Evolutionary conservation across 2,888 invertebrate genomes (phyloP).

Genomic region (Holacanthella duospinosa): DNA sequence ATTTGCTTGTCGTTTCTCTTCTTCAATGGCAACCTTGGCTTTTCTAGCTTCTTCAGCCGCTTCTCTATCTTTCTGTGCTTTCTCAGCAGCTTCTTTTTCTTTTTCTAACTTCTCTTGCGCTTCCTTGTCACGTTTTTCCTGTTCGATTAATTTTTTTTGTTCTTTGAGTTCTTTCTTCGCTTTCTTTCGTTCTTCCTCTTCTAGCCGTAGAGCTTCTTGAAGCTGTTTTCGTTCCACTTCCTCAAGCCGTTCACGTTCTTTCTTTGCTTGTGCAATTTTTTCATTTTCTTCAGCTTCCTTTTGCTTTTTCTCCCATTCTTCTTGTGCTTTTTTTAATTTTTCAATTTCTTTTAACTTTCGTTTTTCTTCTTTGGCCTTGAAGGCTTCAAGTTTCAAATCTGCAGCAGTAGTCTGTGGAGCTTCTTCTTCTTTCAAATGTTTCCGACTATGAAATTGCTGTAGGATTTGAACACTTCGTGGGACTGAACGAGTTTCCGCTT

Average conservation of each 20-base stretch:
- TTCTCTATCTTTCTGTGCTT: not conserved
- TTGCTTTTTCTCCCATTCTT: not conserved
- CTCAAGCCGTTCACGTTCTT: not conserved
- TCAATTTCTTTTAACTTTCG: not conserved
- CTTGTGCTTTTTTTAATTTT: not conserved
- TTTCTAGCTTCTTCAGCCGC: not conserved
- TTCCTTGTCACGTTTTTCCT: not conserved
- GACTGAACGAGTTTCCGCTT: too few species aligned
- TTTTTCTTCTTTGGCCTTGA: not conserved
- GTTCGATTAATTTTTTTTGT: not conserved
- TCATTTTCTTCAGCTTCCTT: not conserved
- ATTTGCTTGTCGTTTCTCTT: not conserved
- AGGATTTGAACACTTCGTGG: not conserved
- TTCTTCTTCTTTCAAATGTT: not conserved
- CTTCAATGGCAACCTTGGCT: not conserved
- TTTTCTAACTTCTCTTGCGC: not conserved
- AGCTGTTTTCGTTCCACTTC: not conserved
- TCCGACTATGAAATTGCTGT: not conserved
- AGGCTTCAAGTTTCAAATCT: not conserved
- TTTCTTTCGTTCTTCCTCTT: not conserved
- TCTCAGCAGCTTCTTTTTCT: not conserved
- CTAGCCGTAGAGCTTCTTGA: not conserved
- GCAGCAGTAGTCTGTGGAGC: not conserved
- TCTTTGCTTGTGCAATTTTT: not conserved
- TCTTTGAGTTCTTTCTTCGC: not conserved